A percentile compares a stretch with the other conserved stretches of the same genome.
Conservation (phyloP, 2,797 vertebrate genomes). For the Hyperoplus lanceolatus region DNA sequence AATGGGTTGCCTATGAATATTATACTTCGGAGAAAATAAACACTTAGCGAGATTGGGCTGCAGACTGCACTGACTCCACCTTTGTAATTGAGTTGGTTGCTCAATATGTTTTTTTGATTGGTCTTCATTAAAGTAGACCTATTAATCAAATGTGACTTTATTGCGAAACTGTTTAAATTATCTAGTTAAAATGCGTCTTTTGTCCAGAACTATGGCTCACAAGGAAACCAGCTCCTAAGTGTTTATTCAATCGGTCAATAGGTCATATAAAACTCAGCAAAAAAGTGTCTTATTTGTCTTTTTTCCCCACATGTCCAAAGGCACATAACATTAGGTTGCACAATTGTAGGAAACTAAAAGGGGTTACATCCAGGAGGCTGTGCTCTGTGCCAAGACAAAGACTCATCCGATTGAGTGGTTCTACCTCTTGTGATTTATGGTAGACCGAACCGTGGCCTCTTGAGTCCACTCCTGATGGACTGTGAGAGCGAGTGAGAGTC, state of each 20-base stretch:
- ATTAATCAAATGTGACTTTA: not conserved
- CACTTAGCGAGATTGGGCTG: not conserved
- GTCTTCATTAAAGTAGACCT: not conserved
- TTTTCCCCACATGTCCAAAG: conserved; percentile 23
- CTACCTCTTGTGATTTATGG: conserved; percentile 60
- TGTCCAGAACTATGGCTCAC: not conserved
- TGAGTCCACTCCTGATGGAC: conserved; percentile 39
- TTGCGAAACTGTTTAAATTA: not conserved
- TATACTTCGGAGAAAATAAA: not conserved
- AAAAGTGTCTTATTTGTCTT: conserved; percentile 49
- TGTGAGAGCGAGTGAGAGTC: conserved; percentile 42
- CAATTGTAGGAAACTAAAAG: conserved; percentile 74
- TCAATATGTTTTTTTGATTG: not conserved
- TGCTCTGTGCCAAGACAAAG: conserved; percentile 39
- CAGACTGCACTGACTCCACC: not conserved
- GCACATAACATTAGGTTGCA: conserved; percentile 40
- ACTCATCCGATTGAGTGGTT: conserved; percentile 36
- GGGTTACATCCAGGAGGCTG: conserved; percentile 14
- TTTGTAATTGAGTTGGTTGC: not conserved
- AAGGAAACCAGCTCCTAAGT: not conserved
- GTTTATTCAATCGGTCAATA: conserved; percentile 12
- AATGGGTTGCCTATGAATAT: not conserved
- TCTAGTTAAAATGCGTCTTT: not conserved
- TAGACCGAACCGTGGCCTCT: conserved; percentile 60
- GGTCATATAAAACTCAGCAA: conserved; percentile 54